Evolutionary conservation across 2,888 invertebrate species (phyloP), one percentile per base, ranked within the genome.

Genomic region (Carpatolechia fugitivella): DNA sequence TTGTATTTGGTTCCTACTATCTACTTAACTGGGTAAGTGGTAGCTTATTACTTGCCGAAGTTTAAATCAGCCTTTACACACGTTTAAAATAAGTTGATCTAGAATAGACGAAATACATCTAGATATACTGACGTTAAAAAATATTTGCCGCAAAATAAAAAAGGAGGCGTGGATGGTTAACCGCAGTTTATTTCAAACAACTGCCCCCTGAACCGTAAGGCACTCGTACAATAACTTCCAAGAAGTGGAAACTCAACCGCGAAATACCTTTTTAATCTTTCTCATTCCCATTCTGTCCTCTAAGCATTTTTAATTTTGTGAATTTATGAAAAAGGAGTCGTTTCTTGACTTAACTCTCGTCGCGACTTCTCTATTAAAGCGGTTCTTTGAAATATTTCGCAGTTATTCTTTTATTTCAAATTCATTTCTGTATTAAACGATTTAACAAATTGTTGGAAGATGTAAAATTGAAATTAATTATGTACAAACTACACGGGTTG

Each of bases 281-380:
- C 40, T 20, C 38, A 2, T 10, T 41, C 14, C 47, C 47, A 47
- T 47, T 46, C 24, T 24, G 35, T 46, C 31, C 14, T 54, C 16
- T 33, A 46, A 55, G 51, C 40, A 47, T 47, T 55, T 55, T 55
- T 55, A 51, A 55, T 55, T 55, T 55, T 16, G 51, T 36, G 35
- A 47, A 52, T 55, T 55, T 55, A 47, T 38, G 20, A 36, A 31
- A 24, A 20, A 29, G n/a, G 20, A 49, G 10, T 40, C 20, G 20
- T 6, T 29, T 44, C 29, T 44, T 29, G 29, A 44, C 35, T 49
- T 20, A 33, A 16, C 33, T 46, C 16, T 47, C 20, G 36, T 46
- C 16, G 36, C 20, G 36, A 38, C 38, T 35, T 38, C 47, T 50
- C 50, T 46, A 16, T 50, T 55, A 29, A 33, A 49, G 49, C 13